Percentiles rank a stretch among this genome's conserved stretches.
phyloP scores from a whole-genome alignment of 2,888 invertebrate species.

The Platypus cylindrus region DNA sequence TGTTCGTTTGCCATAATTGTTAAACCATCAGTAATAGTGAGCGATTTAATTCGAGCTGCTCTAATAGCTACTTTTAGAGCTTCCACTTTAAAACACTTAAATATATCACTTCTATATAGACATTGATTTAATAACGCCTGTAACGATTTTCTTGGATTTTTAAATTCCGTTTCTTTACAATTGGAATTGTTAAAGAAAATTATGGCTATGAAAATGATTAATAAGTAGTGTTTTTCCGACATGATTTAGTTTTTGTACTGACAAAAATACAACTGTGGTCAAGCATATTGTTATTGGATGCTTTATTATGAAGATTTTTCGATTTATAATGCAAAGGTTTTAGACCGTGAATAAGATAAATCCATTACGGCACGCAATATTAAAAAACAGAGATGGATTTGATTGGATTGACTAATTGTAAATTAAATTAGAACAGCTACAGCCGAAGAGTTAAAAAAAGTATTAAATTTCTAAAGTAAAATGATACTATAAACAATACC shows the following conservation, averaged over 20 bases:
- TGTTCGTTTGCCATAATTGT: slow-evolving; percentile 38
- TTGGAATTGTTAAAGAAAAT: slow-evolving; percentile 3
- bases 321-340: slow-evolving; percentile 9
- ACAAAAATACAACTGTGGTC: slow-evolving; percentile 5
- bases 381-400: no score
- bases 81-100: slow-evolving; percentile 60
- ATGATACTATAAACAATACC: no score
- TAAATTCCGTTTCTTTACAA: no score
- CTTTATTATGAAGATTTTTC: slow-evolving; percentile 16
- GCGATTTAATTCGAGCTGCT: slow-evolving; percentile 47
- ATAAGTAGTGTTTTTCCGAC: not conserved
- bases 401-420: no score
- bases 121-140: no score
- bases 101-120: slow-evolving; percentile 47
- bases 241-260: slow-evolving; percentile 4
- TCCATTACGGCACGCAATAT: no score
- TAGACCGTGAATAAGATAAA: slow-evolving; percentile 15
- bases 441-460: no score
- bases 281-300: slow-evolving; percentile 4
- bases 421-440: no score
- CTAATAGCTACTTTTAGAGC: slow-evolving; percentile 52
- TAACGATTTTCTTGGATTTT: no score
- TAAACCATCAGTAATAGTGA: slow-evolving; percentile 51
- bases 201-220: not conserved
- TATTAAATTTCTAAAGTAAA: no score